Evolutionary conservation across 2,888 invertebrate genomes (phyloP), one percentile per base, ranked within the genome.

Genomic region (Pomacea canaliculata): DNA sequence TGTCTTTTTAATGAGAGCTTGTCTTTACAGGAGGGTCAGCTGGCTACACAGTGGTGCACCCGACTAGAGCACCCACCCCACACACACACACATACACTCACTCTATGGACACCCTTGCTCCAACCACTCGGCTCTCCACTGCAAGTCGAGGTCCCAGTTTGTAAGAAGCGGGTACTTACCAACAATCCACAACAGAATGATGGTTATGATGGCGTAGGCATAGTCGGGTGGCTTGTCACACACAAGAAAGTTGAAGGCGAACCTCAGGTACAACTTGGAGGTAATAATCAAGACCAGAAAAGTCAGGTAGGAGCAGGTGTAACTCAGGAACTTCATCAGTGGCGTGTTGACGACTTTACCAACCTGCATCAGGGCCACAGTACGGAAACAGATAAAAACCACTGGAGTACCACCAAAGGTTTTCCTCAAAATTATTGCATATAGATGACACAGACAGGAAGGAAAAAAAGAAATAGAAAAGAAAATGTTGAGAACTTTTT

Each of bases 301-400:
- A 0, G 85, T 78, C 27, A 87, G 81, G 82, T 87, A 88, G 51
- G 87, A 85, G 66, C 87, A 86, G n/a, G 88, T 86, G 83, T 88
- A 88, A 59, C 82, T 86, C 62, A 88, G 78, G 77, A 88, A 88
- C 73, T 86, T 85, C 78, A 87, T 85, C 73, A 87, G 81, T 5
- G 88, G 88, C 10, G 84, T 87, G 76, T 85, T 80, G 79, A 88
- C 79, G 48, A 85, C 79, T 23, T 77, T 66, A 4, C 82, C 80
- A 37, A 86, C 82, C 87, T 88, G 63, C 19, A 19, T 9, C n/a
- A 63, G 60, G n/a, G 5, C 37, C 37, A 37, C 37, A 37, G 37
- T 5, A 37, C 1, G 37, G 1, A 37, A 37, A 37, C 37, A 37
- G 37, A 1, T 37, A 37, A 37, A 37, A 37, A 5, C 1, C 4